Percentiles rank a stretch among this genome's conserved stretches.
Conservation (phyloP, 1,140 invertebrate species). For the Papilio polyxenes region DNA sequence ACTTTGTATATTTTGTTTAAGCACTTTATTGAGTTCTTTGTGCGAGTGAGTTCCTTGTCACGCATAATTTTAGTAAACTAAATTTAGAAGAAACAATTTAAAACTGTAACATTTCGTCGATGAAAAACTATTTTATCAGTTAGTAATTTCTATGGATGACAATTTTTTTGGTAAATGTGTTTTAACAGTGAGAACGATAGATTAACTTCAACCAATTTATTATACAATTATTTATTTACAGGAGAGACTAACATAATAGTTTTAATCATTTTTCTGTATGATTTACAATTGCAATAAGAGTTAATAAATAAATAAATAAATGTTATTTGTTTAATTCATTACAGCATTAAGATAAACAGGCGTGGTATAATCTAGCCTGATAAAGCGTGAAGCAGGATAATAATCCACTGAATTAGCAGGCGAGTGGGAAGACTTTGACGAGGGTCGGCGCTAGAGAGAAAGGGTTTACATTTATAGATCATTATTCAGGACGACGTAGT, state of each 20-base stretch:
- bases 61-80: neutral
- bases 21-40: neutral
- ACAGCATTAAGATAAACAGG: neutral
- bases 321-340: neutral
- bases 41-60: neutral
- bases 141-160: too few relatives aligned
- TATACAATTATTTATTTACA: too few relatives aligned
- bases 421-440: constrained; percentile 18
- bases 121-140: too few relatives aligned
- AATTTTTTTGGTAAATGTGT: too few relatives aligned
- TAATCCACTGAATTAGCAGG: constrained; percentile 20
- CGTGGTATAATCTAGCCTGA: neutral
- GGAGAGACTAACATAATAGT: too few relatives aligned
- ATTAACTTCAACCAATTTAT: too few relatives aligned
- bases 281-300: too few relatives aligned
- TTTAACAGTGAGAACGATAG: too few relatives aligned
- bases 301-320: too few relatives aligned
- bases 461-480: constrained; percentile 26
- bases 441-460: constrained; percentile 12
- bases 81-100: neutral
- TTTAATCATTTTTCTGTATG: too few relatives aligned
- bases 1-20: neutral
- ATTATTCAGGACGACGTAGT: constrained; percentile 19
- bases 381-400: constrained; percentile 25
- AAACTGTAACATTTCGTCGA: neutral